A percentile compares a stretch with the other conserved stretches of the same genome.
Evolutionary conservation across 2,113 vertebrate genomes (phyloP).

Genomic region (Cromileptes altivelis): DNA sequence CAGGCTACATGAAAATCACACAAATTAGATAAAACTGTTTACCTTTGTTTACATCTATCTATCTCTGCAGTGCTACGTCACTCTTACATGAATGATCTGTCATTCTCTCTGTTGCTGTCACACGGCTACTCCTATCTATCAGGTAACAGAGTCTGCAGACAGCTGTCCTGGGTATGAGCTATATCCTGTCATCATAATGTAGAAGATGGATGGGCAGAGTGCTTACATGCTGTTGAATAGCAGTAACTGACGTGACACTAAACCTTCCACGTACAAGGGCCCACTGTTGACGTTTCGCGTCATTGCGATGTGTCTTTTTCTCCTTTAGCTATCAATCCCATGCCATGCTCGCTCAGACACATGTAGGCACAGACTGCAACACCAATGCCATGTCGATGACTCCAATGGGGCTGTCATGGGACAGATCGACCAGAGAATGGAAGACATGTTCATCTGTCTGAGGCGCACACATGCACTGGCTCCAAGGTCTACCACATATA

Average conservation of each 20-base stretch:
- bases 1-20: slow-evolving; percentile 13
- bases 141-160: slow-evolving; percentile 50
- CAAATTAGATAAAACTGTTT: slow-evolving; percentile 16
- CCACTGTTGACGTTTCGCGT: not conserved
- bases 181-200: slow-evolving; percentile 44
- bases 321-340: slow-evolving; percentile 14
- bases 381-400: not conserved
- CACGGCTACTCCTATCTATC: slow-evolving; percentile 42
- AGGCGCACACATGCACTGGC: slow-evolving; percentile 4
- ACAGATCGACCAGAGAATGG: slow-evolving; percentile 57
- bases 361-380: not conserved
- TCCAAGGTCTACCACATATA: slow-evolving; percentile 57
- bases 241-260: slow-evolving; percentile 27
- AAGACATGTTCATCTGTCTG: slow-evolving; percentile 62
- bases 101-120: slow-evolving; percentile 56
- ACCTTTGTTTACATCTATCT: slow-evolving; percentile 34
- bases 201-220: slow-evolving; percentile 32
- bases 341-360: slow-evolving; percentile 4
- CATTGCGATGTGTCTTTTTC: not conserved
- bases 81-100: slow-evolving; percentile 48
- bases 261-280: slow-evolving; percentile 6
- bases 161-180: slow-evolving; percentile 49
- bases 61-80: slow-evolving; percentile 27
- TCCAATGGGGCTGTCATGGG: slow-evolving; percentile 29
- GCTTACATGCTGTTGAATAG: slow-evolving; percentile 14